Base-by-base conservation (phyloP, 2,113 vertebrate species). In the Naja naja region DNA sequence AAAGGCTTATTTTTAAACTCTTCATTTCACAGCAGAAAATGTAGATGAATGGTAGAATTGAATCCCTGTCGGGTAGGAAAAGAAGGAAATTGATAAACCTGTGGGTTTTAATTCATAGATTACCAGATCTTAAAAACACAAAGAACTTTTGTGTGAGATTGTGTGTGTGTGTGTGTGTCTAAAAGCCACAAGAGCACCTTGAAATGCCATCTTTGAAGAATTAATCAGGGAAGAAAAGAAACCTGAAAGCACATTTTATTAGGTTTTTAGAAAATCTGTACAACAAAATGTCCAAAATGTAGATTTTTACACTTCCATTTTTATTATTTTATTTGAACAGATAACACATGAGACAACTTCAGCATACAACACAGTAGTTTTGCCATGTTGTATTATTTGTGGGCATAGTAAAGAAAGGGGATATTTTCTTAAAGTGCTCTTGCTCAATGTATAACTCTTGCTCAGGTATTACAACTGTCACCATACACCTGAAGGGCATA, bases 61-160 rank as follows among this genome's bases (percentile, higher is more conserved):
- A 86, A 95, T 97, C 95, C 95, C 90, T 97, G 94, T 95, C 93
- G 95, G 93, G 94, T 88, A 96, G 94, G 93, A 96, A 89, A 95
- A 54, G 69, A 64, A 95, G 60, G 0, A 0, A 95, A 94, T 92
- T 93, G 87, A 94, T 95, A 89, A 69, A 89, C 74, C 94, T 93
- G 27, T 96, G 91, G 18, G 39, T 94, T 96, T 95, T 90, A 93
- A 92, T 9, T 39, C 12, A 49, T 85, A 56, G 1, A 27, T 93
- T 96, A 95, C 96, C 95, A 97, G 94, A 96, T 60, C 47, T 94
- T 89, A 95, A 91, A 96, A 96, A 94, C 47, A 96, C 93, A 96
- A 96, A 96, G 88, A 94, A 96, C 95, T 85, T 95, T 96, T 2
- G 2, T 95, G 95, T 96, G 12, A 74, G 60, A 64, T n/a, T 74